Evolutionary conservation across 1,140 invertebrate genomes (phyloP), one percentile per base, ranked within the genome.

Genomic region (Sipha flava): DNA sequence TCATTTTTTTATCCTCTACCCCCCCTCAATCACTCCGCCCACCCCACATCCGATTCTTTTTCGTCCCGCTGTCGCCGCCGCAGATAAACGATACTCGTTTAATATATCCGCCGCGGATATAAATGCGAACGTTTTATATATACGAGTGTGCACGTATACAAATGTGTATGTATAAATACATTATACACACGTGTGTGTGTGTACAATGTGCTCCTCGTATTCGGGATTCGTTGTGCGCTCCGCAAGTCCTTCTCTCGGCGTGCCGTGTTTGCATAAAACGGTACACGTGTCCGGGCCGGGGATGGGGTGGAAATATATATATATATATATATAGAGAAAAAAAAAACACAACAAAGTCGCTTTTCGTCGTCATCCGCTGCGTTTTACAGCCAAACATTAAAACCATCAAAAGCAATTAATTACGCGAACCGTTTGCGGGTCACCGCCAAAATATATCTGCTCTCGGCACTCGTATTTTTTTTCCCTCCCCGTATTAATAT

Each of bases 31-130:
- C n/a, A n/a, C n/a, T n/a, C 7, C n/a, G 0, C 18, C 10, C n/a
- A 34, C 31, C 54, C 10, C 34, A 14, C 57, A 31, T 31, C n/a
- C n/a, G n/a, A n/a, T 34, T 37, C 31, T 23, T 66, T 75, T 75
- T 21, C n/a, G 10, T 52, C 37, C 29, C 18, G n/a, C 31, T 7
- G n/a, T n/a, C n/a, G n/a, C n/a, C 31, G n/a, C 34, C 16, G n/a
- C 34, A 18, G 72, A 75, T 57, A 75, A 75, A 54, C 72, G 72
- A 75, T 52, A 54, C 72, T 75, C 72, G 47, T 75, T 75, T 75
- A 54, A 54, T 75, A 75, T 23, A 64, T 73, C 70, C 70, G 21
- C 21, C 40, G 43, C 7, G 59, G 62, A 31, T 37, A 75, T 75
- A 75, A 57, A 75, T 23, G 72, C n/a, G 9, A 29, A 47, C 37